Evolutionary conservation across 2,113 vertebrate species (phyloP).

Genomic region (Cygnus atratus): DNA sequence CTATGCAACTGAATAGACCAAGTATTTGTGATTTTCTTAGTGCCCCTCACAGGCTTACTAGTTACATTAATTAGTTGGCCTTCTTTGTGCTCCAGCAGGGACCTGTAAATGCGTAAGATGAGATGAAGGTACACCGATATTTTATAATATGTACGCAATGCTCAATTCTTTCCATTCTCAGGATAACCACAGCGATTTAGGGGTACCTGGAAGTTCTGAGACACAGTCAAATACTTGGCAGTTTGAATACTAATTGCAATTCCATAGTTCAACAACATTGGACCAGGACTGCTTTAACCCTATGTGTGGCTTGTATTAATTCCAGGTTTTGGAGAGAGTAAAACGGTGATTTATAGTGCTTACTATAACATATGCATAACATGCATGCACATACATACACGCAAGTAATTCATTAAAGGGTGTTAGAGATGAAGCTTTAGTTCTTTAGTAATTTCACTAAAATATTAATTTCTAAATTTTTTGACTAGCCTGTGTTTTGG

Average conservation of each 20-base stretch:
- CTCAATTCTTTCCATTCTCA: background rate
- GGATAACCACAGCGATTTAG: background rate
- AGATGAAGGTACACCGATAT: background rate
- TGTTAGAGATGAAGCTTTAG: background rate
- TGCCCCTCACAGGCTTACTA: background rate
- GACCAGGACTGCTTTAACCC: background rate
- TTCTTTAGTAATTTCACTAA: background rate
- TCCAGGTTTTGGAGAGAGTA: background rate
- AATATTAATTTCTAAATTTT: background rate
- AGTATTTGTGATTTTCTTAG: background rate
- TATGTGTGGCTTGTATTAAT: background rate
- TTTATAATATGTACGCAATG: background rate
- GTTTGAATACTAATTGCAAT: background rate
- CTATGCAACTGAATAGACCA: background rate
- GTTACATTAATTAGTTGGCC: background rate
- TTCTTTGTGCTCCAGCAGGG: background rate
- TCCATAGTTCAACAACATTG: background rate
- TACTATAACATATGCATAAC: background rate
- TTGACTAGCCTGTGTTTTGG: background rate
- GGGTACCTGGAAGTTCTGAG: background rate
- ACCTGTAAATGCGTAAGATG: background rate
- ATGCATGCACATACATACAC: background rate
- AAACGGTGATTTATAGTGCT: background rate
- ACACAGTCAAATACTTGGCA: background rate
- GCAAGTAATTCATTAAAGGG: background rate